Evolutionary conservation across 2,797 vertebrate species (phyloP), one percentile per base, ranked within the genome.

Genomic region (Periophthalmus magnuspinnatus): DNA sequence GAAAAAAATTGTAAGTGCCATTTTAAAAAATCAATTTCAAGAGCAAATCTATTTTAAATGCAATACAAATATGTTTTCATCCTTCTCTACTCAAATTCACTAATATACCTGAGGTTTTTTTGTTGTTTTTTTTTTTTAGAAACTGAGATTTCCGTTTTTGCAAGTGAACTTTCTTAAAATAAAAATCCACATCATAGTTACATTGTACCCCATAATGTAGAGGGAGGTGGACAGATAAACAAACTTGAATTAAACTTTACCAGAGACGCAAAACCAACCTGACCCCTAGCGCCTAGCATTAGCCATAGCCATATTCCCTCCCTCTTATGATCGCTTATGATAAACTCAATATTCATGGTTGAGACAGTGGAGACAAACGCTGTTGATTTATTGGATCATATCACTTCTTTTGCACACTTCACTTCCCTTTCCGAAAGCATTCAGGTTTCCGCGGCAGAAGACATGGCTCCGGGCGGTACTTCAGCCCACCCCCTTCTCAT

Each of bases 321-420:
- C 77, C 74, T 75, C 62, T 64, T 69, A 75, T 75, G 83, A 87
- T 86, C 80, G 84, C 33, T n/a, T 10, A 36, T 88, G 90, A 91
- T 75, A 71, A 77, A 83, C 79, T 89, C 89, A 88, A 91, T 91
- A 90, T 91, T 91, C 88, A 88, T 82, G 81, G 80, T 84, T 72
- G 63, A 81, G 81, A 87, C 77, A 68, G 76, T 79, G 65, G 68
- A 75, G 79, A 80, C 84, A 21, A 80, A 77, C 69, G 76, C 72
- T 36, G 81, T 78, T 92, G 91, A 93, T 91, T 91, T 90, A 90
- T 88, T 90, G 79, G 87, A 92, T 93, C 89, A 93, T 92, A 86
- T 90, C 89, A 93, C 89, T 92, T 86, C 89, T 92, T 86, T 80
- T 88, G 77, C 74, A 81, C 90, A 90, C 90, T 89, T 67, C 83